A percentile compares a stretch with the other conserved stretches of the same genome.
Evolutionary conservation across 1,140 invertebrate species (phyloP).

Genomic region (Parasteatoda tepidariorum): DNA sequence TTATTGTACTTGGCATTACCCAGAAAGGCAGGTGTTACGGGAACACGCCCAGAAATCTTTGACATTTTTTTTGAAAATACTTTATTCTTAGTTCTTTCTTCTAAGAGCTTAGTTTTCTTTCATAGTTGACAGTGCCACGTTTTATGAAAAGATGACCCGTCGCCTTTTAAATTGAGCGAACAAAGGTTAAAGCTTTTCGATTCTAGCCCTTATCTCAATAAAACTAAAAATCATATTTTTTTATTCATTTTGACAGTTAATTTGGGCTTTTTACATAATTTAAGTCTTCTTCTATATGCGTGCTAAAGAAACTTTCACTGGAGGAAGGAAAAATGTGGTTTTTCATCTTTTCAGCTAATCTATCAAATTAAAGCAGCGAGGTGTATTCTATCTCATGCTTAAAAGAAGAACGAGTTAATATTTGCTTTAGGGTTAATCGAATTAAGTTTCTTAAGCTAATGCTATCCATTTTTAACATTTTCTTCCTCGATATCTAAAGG

Average conservation of each 20-base stretch:
- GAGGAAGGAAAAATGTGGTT: neutral
- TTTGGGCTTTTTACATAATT: conserved; percentile 47
- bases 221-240: conserved; percentile 30
- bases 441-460: neutral
- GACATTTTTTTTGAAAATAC: neutral
- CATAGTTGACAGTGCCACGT: neutral
- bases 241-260: conserved; percentile 41
- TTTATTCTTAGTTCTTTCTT: neutral
- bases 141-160: neutral
- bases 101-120: neutral
- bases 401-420: neutral
- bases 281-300: neutral
- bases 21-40: conserved; percentile 25
- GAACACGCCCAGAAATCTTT: conserved; percentile 11
- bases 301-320: neutral
- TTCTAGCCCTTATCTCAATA: conserved; percentile 8
- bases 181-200: conserved; percentile 13
- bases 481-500: no score
- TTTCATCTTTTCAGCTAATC: neutral
- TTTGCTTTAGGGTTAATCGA: neutral
- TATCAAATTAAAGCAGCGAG: neutral
- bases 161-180: conserved; percentile 27
- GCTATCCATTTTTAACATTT: no score
- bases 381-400: neutral
- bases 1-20: conserved; percentile 7